phyloP scores from a whole-genome alignment of 2,888 invertebrate species.

The Macrosoma leucophasiata region DNA sequence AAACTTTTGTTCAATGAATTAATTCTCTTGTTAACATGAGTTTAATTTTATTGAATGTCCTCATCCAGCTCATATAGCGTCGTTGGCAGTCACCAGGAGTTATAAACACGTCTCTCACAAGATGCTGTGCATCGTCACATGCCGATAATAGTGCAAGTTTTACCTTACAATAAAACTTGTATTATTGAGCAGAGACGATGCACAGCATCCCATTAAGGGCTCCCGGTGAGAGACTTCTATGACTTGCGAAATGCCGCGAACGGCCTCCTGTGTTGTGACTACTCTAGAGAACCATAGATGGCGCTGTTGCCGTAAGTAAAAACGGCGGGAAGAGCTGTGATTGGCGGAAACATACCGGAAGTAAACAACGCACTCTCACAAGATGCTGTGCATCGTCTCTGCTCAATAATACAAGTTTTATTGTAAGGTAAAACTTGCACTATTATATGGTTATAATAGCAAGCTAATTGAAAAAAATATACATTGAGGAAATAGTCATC shows the following conservation, averaged over 20 bases:
- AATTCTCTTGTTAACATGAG: no score
- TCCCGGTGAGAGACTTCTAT: neutral
- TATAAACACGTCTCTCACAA: slow-evolving; percentile 16
- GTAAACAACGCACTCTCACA: no score
- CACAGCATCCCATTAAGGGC: neutral
- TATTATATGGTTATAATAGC: no score
- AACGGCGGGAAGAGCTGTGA: neutral
- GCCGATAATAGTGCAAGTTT: no score
- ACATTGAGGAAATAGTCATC: no score
- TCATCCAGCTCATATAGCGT: slow-evolving; percentile 8
- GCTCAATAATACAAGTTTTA: slow-evolving; percentile 9
- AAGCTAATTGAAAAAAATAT: no score
- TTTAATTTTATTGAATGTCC: no score
- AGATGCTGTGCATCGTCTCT: slow-evolving; percentile 6
- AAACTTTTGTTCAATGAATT: no score
- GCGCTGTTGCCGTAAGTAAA: neutral
- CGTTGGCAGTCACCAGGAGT: slow-evolving; percentile 15
- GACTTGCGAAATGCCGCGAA: neutral
- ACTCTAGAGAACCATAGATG: neutral
- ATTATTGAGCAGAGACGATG: neutral
- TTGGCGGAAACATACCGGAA: no score
- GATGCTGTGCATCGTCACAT: slow-evolving; percentile 13
- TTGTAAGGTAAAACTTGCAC: slow-evolving; percentile 8
- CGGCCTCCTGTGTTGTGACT: neutral
- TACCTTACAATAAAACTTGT: slow-evolving; percentile 5